Evolutionary conservation across 2,888 invertebrate species (phyloP).

Genomic region (Neoaliturus tenellus): DNA sequence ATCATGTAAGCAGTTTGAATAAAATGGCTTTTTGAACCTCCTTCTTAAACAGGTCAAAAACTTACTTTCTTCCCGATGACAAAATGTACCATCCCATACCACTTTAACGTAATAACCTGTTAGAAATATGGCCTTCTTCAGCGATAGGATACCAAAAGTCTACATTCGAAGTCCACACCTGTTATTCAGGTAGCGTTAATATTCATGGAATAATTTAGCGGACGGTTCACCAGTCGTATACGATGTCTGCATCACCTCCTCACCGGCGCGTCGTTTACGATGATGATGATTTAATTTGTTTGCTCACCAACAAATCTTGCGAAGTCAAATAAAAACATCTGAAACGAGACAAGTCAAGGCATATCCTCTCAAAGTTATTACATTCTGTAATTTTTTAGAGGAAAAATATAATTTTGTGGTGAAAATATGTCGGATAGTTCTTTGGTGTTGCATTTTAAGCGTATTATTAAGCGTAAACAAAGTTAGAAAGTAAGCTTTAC

Average conservation of each 20-base stretch:
- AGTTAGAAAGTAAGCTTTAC: no score
- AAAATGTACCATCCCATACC: background rate
- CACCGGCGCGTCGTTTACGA: background rate
- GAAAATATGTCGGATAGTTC: background rate
- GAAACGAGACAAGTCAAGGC: background rate
- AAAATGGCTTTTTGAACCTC: background rate
- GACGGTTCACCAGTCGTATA: background rate
- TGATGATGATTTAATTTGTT: background rate
- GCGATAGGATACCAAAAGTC: background rate
- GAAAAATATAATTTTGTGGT: background rate
- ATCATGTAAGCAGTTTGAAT: background rate
- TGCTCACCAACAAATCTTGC: background rate
- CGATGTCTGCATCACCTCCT: background rate
- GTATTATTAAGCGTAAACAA: background rate
- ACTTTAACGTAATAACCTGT: background rate
- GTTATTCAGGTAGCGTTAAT: background rate
- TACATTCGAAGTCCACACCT: background rate
- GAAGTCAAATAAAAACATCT: background rate
- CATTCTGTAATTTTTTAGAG: background rate
- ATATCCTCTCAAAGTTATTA: background rate
- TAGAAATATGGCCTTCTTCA: background rate
- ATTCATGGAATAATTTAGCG: slow-evolving; percentile 9
- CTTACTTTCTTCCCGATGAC: no score
- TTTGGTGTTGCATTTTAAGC: background rate
- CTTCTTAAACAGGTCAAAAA: background rate